phyloP scores from a whole-genome alignment of 2,797 vertebrate species.

The Ctenosaura bakeri region DNA sequence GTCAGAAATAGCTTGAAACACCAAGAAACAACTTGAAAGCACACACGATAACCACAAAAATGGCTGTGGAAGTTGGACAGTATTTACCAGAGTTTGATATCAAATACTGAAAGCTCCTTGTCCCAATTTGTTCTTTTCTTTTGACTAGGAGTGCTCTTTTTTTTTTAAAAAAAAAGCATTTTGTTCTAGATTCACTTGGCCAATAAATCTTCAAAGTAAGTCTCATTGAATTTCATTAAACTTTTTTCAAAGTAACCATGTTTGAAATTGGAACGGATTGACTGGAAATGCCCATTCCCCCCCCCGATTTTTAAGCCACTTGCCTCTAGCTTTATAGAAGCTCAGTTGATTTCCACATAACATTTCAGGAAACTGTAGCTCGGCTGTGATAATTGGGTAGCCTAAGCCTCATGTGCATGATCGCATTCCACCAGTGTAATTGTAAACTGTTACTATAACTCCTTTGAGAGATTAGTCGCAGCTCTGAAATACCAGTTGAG shows the following conservation, averaged over 20 bases:
- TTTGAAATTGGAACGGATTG: neutral
- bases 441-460: neutral
- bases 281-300: neutral
- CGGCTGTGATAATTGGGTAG: neutral
- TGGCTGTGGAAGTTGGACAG: neutral
- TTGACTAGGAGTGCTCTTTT: neutral
- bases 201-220: neutral
- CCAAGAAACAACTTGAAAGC: no score
- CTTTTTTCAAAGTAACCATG: neutral
- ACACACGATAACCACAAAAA: no score
- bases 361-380: constrained; percentile 34
- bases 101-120: accelerated
- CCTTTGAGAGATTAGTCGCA: neutral
- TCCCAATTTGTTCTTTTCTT: neutral
- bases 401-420: neutral
- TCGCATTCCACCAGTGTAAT: neutral
- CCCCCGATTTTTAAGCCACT: neutral
- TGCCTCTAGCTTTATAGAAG: neutral
- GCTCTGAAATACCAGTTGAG: neutral
- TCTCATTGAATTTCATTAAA: neutral
- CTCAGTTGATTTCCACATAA: neutral
- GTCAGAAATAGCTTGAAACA: no score
- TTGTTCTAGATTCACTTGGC: neutral
- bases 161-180: neutral
- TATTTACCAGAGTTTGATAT: neutral